Percentiles rank a stretch among this genome's conserved stretches.
Conservation (phyloP, 2,113 vertebrate genomes). For the Gymnocephalus cernua region DNA sequence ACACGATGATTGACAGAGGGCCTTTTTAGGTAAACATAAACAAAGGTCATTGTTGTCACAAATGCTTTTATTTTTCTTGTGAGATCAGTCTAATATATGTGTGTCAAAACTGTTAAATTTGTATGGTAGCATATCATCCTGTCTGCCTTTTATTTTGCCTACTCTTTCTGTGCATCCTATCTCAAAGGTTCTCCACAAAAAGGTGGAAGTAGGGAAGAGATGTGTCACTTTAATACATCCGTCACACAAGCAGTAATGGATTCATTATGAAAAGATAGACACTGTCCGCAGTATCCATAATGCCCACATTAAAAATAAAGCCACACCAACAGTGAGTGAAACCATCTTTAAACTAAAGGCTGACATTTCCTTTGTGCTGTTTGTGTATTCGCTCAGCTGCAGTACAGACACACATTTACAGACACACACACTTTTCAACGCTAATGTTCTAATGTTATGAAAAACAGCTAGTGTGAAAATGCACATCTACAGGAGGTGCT, state of each 20-base stretch:
- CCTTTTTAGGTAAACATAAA: background rate
- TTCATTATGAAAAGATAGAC: background rate
- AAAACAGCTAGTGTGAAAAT: too few relatives aligned
- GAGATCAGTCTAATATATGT: background rate
- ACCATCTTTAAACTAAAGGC: too few relatives aligned
- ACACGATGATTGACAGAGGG: too few relatives aligned
- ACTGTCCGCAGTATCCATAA: background rate
- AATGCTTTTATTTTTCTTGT: background rate
- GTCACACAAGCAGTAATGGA: background rate
- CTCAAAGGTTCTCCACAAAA: too few relatives aligned
- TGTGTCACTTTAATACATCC: background rate
- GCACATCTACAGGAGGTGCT: too few relatives aligned
- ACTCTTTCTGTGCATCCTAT: background rate
- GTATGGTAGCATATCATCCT: background rate
- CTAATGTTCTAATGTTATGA: background rate
- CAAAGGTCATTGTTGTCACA: background rate
- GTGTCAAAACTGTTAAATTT: background rate
- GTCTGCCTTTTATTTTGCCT: background rate
- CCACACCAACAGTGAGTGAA: too few relatives aligned
- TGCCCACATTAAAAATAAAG: too few relatives aligned
- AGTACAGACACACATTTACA: background rate
- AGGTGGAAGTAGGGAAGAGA: background rate
- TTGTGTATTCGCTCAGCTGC: too few relatives aligned
- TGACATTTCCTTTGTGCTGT: too few relatives aligned
- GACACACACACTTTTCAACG: background rate